Base-by-base conservation (phyloP, 2,797 vertebrate species). In the Hypotaenidia philippensis region DNA sequence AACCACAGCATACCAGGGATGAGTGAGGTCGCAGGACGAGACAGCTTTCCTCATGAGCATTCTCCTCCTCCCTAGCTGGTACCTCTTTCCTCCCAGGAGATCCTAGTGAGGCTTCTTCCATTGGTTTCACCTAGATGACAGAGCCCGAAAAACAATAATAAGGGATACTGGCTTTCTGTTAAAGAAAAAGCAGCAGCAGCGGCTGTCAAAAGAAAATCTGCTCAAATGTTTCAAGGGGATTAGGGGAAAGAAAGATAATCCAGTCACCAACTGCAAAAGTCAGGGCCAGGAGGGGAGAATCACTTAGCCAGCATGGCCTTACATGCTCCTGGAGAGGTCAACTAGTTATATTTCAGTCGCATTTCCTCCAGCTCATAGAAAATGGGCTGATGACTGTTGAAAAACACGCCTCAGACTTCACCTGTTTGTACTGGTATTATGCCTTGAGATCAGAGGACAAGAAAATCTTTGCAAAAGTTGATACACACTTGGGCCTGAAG, bases 21-120 rank as follows among this genome's bases (percentile, higher is more conserved):
- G 36, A 56, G 23, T 1, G 13, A 69, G 15, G n/a, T 3, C 68
- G 27, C 45, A 92, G 60, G 53, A 47, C 2, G 3, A 4, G 27
- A 10, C 0, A 0, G 64, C 32, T 80, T 82, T 92, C 44, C 34
- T 56, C 63, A 8, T 1, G 6, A 56, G 10, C 9, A 4, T 19
- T 49, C 31, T 52, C 20, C 25, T 13, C 7, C 61, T 56, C 44
- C 20, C 19, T 59, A 64, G 36, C 61, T 65, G 55, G 17, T n/a
- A 68, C 7, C 21, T 61, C n/a, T n/a, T 45, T 79, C 31, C 40
- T 68, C 52, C 26, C 17, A 17, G 40, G 1, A 3, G 34, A 63
- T 32, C 13, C 34, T 36, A 52, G 29, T 34, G 44, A 41, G 0
- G 0, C 14, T n/a, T 63, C 82, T 65, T 34, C 56, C 14, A 55